phyloP scores from a whole-genome alignment of 2,113 vertebrate species.

The Sporophila hypoxantha region DNA sequence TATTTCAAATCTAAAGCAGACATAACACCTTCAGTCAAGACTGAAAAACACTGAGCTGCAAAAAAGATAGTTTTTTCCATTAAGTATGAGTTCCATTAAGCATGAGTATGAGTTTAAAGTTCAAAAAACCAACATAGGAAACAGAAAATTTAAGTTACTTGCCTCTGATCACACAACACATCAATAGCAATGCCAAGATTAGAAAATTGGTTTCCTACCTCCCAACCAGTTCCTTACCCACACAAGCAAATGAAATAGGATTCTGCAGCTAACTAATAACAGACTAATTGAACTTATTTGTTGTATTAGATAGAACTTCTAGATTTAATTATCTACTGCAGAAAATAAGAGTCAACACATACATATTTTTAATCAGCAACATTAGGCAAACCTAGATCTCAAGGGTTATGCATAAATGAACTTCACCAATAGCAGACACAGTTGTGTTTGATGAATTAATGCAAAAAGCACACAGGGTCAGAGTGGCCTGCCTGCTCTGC shows the following conservation, averaged over 20 bases:
- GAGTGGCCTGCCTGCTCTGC: neutral
- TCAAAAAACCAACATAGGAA: neutral
- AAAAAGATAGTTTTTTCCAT: neutral
- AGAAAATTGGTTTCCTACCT: neutral
- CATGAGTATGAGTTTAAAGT: neutral
- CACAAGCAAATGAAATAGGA: neutral
- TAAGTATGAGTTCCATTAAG: neutral
- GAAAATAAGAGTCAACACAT: neutral
- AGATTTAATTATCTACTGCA: neutral
- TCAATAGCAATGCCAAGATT: neutral
- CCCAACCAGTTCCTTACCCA: neutral
- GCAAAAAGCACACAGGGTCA: neutral
- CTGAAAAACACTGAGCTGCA: neutral
- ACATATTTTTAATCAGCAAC: neutral
- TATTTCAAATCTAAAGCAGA: neutral
- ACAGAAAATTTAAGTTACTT: neutral
- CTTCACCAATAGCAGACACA: neutral
- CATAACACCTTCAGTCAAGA: neutral
- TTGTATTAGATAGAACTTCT: neutral
- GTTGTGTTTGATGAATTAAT: neutral
- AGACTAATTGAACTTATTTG: neutral
- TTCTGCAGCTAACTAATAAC: neutral
- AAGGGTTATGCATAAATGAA: neutral
- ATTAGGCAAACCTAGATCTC: neutral
- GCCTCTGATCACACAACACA: neutral